Conservation (phyloP, 2,888 invertebrate genomes). For the Nomada ferruginata region DNA sequence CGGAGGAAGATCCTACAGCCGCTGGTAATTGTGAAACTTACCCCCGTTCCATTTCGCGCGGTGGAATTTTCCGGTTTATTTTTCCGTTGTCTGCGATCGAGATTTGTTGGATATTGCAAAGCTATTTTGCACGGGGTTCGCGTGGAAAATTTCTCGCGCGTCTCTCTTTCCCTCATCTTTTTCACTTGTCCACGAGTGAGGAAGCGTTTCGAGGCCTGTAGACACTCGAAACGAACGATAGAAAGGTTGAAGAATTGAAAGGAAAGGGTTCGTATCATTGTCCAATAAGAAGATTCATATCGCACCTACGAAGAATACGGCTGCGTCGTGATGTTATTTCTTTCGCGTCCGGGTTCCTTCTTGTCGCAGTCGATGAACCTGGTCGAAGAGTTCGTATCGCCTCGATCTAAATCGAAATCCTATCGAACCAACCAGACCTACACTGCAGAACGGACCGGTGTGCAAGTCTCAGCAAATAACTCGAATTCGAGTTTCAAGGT, state of each 20-base stretch:
- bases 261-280: neutral
- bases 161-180: neutral
- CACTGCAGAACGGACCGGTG: neutral
- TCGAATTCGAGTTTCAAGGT: neutral
- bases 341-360: neutral
- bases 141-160: neutral
- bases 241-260: neutral
- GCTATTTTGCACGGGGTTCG: too few species aligned
- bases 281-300: slow-evolving; percentile 5
- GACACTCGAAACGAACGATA: neutral
- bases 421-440: neutral
- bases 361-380: slow-evolving; percentile 9
- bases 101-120: too few species aligned
- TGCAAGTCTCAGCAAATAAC: slow-evolving; percentile 27
- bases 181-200: neutral
- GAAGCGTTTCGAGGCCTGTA: neutral
- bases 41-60: neutral
- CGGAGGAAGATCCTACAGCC: neutral
- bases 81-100: neutral
- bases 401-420: slow-evolving; percentile 23
- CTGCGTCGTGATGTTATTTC: neutral
- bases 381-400: slow-evolving; percentile 6
- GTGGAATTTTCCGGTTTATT: neutral
- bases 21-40: neutral
- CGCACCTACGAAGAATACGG: neutral